A percentile compares a stretch with the other conserved stretches of the same genome.
Evolutionary conservation across 1,140 invertebrate genomes (phyloP).

Genomic region (Venturia canescens): DNA sequence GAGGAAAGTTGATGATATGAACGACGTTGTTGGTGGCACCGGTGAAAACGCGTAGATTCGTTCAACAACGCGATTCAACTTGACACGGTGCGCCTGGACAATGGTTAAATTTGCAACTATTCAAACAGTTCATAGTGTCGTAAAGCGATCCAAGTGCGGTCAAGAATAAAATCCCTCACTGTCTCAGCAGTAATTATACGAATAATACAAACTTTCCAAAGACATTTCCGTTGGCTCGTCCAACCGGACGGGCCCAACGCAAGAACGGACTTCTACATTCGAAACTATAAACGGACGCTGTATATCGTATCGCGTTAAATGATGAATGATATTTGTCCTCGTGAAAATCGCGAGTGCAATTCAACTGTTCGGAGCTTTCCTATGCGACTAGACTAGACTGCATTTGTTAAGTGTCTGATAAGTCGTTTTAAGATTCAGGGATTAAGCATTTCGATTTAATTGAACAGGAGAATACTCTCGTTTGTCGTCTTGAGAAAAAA

Average conservation of each 20-base stretch:
- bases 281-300: slow-evolving; percentile 27
- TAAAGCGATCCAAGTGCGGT: slow-evolving; percentile 71
- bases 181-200: slow-evolving; percentile 72
- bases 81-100: slow-evolving; percentile 20
- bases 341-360: slow-evolving; percentile 8
- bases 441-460: neutral
- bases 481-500: slow-evolving; percentile 2
- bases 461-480: slow-evolving; percentile 14
- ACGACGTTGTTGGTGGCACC: slow-evolving; percentile 57
- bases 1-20: slow-evolving; percentile 73
- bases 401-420: slow-evolving; percentile 38
- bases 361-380: slow-evolving; percentile 22
- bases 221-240: slow-evolving; percentile 10
- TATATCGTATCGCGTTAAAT: slow-evolving; percentile 25
- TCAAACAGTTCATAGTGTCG: slow-evolving; percentile 26
- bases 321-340: neutral
- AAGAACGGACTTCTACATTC: slow-evolving; percentile 11
- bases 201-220: slow-evolving; percentile 40
- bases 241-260: neutral
- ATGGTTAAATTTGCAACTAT: neutral
- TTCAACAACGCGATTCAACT: neutral
- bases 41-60: slow-evolving; percentile 51
- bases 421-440: slow-evolving; percentile 29
- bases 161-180: slow-evolving; percentile 69
- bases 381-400: slow-evolving; percentile 33